A percentile compares a stretch with the other conserved stretches of the same genome.
phyloP scores from a whole-genome alignment of 2,888 invertebrate species.

The Drosophila kuntzei region DNA sequence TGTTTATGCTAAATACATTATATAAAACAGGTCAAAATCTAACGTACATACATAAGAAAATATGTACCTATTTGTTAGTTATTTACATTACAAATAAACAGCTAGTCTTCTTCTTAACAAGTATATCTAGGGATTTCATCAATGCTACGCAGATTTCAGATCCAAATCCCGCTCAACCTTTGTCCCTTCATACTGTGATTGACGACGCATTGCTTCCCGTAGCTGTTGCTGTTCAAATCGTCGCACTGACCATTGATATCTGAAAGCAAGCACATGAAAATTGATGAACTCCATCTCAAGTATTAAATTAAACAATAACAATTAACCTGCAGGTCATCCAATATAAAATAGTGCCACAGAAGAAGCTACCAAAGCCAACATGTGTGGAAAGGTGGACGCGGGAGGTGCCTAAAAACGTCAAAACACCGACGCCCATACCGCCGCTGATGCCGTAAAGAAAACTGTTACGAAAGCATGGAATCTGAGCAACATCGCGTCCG shows the following conservation, averaged over 20 bases:
- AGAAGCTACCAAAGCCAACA: slow-evolving; percentile 89
- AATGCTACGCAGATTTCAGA: slow-evolving; percentile 73
- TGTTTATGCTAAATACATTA: neutral
- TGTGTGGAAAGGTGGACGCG: slow-evolving; percentile 88
- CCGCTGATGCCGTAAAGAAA: slow-evolving; percentile 91
- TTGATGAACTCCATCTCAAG: neutral
- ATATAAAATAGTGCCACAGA: slow-evolving; percentile 88
- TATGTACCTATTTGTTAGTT: neutral
- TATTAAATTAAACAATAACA: neutral
- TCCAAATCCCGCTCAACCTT: slow-evolving; percentile 84
- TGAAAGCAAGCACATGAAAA: slow-evolving; percentile 53
- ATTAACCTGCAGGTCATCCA: slow-evolving; percentile 88
- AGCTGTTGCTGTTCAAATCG: slow-evolving; percentile 89
- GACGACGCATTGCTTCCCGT: slow-evolving; percentile 88
- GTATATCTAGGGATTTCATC: neutral
- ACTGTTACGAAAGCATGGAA: slow-evolving; percentile 93
- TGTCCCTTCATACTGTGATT: slow-evolving; percentile 89
- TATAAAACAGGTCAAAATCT: neutral
- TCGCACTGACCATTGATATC: slow-evolving; percentile 89
- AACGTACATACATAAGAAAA: neutral
- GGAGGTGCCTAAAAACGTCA: slow-evolving; percentile 91
- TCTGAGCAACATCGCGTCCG: slow-evolving; percentile 90
- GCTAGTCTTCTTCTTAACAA: slow-evolving; percentile 3
- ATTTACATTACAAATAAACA: slow-evolving; percentile 28
- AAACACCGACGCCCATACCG: slow-evolving; percentile 89